These are phyloP conservation scores for Lanistes nyassanus DNA, from an alignment of 1,140 invertebrate genomes.

Conservation along the genomic window DNA sequence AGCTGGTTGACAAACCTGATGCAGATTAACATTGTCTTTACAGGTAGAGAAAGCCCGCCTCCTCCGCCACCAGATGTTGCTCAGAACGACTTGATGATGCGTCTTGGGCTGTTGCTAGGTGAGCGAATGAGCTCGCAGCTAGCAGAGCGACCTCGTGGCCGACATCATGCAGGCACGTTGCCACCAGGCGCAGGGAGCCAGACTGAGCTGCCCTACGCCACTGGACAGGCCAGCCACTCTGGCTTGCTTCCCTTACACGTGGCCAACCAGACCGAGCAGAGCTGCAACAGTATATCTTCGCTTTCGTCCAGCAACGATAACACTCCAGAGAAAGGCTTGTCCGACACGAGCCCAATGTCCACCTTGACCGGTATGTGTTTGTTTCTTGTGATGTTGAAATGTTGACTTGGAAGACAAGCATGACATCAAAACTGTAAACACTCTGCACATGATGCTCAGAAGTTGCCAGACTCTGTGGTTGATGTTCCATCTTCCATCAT, in stretches of 20 bases:
- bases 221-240: background rate
- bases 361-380: slow-evolving; percentile 78
- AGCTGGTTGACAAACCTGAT: too few relatives aligned
- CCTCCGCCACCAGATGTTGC: slow-evolving; percentile 66
- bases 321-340: slow-evolving; percentile 72
- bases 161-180: slow-evolving; percentile 2
- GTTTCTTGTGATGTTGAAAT: too few relatives aligned
- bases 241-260: slow-evolving; percentile 29
- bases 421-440: too few relatives aligned
- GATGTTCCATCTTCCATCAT: background rate
- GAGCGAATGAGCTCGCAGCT: slow-evolving; percentile 62
- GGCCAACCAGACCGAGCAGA: slow-evolving; percentile 69
- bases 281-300: slow-evolving; percentile 75
- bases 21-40: background rate
- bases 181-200: background rate
- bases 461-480: background rate
- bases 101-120: slow-evolving; percentile 84
- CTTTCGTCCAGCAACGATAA: slow-evolving; percentile 79
- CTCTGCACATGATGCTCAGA: too few relatives aligned
- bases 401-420: too few relatives aligned
- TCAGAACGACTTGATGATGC: slow-evolving; percentile 83
- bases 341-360: slow-evolving; percentile 87
- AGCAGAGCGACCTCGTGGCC: slow-evolving; percentile 8
- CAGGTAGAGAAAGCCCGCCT: slow-evolving; percentile 52
- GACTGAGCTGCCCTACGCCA: slow-evolving; percentile 5